Base-by-base conservation (phyloP, 2,888 invertebrate species). In the Mactromeris polynyma region DNA sequence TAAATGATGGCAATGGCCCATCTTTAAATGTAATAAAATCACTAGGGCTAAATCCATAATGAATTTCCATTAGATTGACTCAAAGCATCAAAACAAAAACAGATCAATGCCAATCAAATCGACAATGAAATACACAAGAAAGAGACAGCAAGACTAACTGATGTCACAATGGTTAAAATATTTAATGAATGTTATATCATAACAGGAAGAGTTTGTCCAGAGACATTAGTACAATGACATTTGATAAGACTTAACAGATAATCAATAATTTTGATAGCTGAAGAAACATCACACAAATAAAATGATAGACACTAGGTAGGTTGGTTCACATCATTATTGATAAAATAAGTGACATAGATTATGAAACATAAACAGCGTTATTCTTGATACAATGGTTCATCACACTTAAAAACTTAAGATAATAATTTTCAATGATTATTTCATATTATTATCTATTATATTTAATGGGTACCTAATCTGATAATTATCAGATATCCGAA, bases 241-340 rank as follows among this genome's bases (percentile, higher is more conserved):
- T 26, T 64, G 9, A n/a, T n/a, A 21, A 64, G 58, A 64, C 9
- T 11, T 64, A 64, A 64, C 58, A 64, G 58, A 64, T 64, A 64
- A 64, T 64, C 26, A 64, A 64, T 64, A 64, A 64, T 64, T 64
- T 64, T 64, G 26, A 64, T 26, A 64, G 58, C n/a, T 64, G 58
- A 9, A 26, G 58, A 64, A 64, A 64, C 26, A 64, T 6, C 26
- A 64, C 58, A 64, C n/a, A 26, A 11, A 64, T 64, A n/a, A 58
- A 26, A 64, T 64, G 58, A 26, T 64, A 26, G 58, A 64, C 58
- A 64, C 7, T 64, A n/a, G n/a, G n/a, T n/a, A n/a, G 26, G n/a
- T 26, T 6, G 11, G 58, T 64, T 64, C 26, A 64, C 11, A 64
- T n/a, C 9, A 64, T n/a, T 26, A 26, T 64, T 9, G 58, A 64